Evolutionary conservation across 2,888 invertebrate species (phyloP).

Genomic region (Rhorus exstirpatorius): DNA sequence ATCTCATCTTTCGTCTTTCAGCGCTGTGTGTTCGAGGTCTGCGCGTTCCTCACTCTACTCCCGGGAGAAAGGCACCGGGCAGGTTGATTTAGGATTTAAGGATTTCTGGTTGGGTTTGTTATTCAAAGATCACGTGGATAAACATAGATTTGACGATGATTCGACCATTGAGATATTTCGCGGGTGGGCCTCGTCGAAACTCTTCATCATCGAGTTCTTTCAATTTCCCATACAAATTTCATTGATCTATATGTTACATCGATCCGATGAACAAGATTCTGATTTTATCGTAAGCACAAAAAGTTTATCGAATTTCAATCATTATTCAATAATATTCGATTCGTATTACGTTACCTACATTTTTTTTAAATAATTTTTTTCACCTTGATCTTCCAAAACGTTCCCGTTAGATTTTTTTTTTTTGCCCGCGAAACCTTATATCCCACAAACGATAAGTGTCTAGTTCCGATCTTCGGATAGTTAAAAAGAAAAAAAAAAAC

Average conservation of each 20-base stretch:
- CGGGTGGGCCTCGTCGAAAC: conserved; percentile 70
- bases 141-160: conserved; percentile 81
- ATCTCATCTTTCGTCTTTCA: conserved; percentile 51
- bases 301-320: background rate
- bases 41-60: conserved; percentile 30
- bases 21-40: conserved; percentile 23
- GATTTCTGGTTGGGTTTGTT: conserved; percentile 83
- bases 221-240: background rate
- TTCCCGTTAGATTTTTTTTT: conserved; percentile 19
- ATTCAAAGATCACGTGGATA: conserved; percentile 83
- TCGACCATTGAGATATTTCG: conserved; percentile 77
- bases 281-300: conserved; percentile 12
- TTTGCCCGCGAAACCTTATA: conserved; percentile 29
- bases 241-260: background rate
- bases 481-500: conserved; percentile 15
- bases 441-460: conserved; percentile 43
- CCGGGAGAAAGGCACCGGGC: conserved; percentile 52
- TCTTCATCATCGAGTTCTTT: background rate
- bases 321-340: background rate
- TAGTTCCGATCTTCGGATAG: conserved; percentile 39
- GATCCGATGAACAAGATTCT: background rate
- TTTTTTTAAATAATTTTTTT: background rate
- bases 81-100: conserved; percentile 85
- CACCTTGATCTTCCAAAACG: background rate
- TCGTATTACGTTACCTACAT: background rate